Evolutionary conservation across 1,140 invertebrate species (phyloP), one percentile per base, ranked within the genome.

Genomic region (Proctacanthus coquilletti): DNA sequence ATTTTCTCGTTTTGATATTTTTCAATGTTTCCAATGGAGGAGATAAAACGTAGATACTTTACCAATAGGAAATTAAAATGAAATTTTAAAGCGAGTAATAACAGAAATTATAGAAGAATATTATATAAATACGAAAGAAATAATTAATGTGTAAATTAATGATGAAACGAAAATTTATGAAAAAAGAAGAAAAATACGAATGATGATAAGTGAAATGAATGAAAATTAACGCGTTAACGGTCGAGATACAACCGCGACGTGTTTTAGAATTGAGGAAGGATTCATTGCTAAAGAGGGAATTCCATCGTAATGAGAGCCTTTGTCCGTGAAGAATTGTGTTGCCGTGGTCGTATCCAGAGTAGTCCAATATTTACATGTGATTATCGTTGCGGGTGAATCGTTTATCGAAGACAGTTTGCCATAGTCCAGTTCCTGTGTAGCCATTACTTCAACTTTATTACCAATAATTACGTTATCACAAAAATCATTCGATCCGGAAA

Each of bases 221-320:
- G n/a, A n/a, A n/a, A n/a, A n/a, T 47, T 34, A 47, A 36, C 45
- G 45, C 14, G 45, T 47, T 18, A 47, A 40, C 11, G 45, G 45
- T 18, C 45, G 36, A 18, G 45, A 40, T 11, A 42, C 34, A 42
- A 47, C 39, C 14, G 45, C 40, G 3, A 44, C 41, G 37, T 44
- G 38, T 19, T 45, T 40, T 34, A 44, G 36, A 19, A 44, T 42
- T 3, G 43, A 44, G 11, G 35, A 40, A 10, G 39, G 18, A 23
- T 9, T 25, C 20, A 34, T 38, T 37, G 23, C 38, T 37, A 39
- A 42, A 38, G 23, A 42, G 13, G 10, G 14, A 25, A 15, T 38
- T n/a, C 21, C 38, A 42, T 23, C 40, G 38, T 36, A 41, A 25
- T 15, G 21, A 31, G 10, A 30, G 34, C 38, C 33, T 19, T 38